phyloP scores from a whole-genome alignment of 1,140 invertebrate species.

The Bombus cullumanus region DNA sequence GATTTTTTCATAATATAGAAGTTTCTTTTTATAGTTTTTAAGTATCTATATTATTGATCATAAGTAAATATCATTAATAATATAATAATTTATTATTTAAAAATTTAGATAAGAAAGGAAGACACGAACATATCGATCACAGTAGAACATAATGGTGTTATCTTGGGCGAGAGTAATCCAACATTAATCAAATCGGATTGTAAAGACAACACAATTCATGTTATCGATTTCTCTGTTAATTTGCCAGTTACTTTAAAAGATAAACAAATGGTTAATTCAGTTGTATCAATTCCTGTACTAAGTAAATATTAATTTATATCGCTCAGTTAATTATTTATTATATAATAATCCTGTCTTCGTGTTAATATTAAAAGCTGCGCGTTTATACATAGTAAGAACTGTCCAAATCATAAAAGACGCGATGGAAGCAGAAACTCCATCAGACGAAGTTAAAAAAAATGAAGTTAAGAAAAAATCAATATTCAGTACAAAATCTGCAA shows the following conservation, averaged over 20 bases:
- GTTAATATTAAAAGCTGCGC: not conserved
- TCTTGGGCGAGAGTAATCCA: conserved; percentile 60
- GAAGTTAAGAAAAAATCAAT: conserved; percentile 28
- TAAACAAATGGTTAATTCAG: conserved; percentile 11
- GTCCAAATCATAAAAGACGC: not conserved
- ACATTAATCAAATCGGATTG: conserved; percentile 41
- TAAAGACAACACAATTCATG: conserved; percentile 32
- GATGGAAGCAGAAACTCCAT: not conserved
- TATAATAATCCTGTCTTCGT: not conserved
- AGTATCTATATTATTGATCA: not conserved
- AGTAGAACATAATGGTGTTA: conserved; percentile 56
- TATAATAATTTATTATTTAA: not conserved
- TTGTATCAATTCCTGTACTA: conserved; percentile 65
- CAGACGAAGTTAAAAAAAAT: conserved; percentile 19
- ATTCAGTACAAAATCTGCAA: not conserved
- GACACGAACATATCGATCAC: conserved; percentile 37
- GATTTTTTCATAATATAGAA: not conserved
- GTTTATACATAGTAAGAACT: conserved; percentile 34
- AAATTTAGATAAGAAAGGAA: conserved; percentile 47
- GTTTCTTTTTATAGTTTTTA: not conserved
- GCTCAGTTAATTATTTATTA: not conserved
- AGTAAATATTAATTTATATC: conserved; percentile 50
- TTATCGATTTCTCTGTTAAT: conserved; percentile 47
- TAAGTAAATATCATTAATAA: not conserved
- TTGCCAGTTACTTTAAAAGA: conserved; percentile 37